Conservation (phyloP, 2,888 invertebrate genomes). For the Peribatodes rhomboidaria region DNA sequence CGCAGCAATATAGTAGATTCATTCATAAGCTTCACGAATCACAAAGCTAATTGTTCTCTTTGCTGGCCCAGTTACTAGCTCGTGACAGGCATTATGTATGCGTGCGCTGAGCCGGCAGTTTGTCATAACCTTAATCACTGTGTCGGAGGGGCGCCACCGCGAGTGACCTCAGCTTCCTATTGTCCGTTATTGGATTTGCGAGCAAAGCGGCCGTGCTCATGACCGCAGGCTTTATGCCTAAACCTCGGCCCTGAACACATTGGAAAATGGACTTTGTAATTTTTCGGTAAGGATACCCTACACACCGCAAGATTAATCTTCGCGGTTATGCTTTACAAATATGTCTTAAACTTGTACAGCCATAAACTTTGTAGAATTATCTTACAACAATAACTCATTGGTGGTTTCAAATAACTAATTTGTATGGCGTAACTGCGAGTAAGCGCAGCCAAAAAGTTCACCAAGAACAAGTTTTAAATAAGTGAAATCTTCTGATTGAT, state of each 20-base stretch:
- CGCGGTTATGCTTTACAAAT: not conserved
- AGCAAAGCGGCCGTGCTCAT: slow-evolving; percentile 52
- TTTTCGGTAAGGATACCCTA: slow-evolving; percentile 35
- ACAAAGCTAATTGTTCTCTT: slow-evolving; percentile 11
- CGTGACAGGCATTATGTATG: slow-evolving; percentile 8
- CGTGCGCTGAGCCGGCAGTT: slow-evolving; percentile 18
- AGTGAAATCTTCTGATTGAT: too few relatives aligned
- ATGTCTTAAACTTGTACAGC: too few relatives aligned
- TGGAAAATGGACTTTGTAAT: slow-evolving; percentile 52
- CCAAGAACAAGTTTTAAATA: too few relatives aligned
- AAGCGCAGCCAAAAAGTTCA: too few relatives aligned
- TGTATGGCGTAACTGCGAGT: too few relatives aligned
- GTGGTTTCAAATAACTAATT: too few relatives aligned
- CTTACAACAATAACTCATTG: too few relatives aligned
- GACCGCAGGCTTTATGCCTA: slow-evolving; percentile 53
- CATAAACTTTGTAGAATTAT: too few relatives aligned
- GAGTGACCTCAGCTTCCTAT: slow-evolving; percentile 51
- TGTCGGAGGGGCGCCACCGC: slow-evolving; percentile 32
- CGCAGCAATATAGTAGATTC: not conserved
- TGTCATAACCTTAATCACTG: slow-evolving; percentile 24
- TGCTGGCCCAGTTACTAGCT: not conserved
- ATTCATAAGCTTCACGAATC: slow-evolving; percentile 13
- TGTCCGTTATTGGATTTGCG: slow-evolving; percentile 65
- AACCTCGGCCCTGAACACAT: slow-evolving; percentile 56
- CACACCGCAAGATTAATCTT: slow-evolving; percentile 36